Evolutionary conservation across 2,113 vertebrate genomes (phyloP).

Genomic region (Bujurquina vittata): DNA sequence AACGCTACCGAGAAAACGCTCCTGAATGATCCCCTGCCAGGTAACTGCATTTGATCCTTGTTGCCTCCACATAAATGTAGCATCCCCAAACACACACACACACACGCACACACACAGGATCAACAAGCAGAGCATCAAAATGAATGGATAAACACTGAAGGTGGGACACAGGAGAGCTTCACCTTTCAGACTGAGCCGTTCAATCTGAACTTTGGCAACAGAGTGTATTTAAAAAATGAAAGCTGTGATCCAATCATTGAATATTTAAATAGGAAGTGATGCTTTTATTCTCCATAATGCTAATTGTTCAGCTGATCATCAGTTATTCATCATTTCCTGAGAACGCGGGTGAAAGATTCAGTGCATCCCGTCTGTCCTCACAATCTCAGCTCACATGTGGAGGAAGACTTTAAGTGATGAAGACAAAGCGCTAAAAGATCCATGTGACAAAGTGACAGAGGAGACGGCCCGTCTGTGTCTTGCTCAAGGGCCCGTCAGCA

Average conservation of each 20-base stretch:
- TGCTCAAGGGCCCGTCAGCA: slow-evolving; percentile 6
- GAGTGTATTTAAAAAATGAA: background rate
- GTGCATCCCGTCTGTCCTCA: background rate
- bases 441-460: background rate
- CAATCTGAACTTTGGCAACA: background rate
- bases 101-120: background rate
- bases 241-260: background rate
- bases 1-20: slow-evolving; percentile 16
- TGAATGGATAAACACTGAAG: background rate
- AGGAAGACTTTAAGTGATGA: background rate
- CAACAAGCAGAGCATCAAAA: too few relatives aligned
- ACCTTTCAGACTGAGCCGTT: background rate
- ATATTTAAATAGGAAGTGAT: background rate
- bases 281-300: background rate
- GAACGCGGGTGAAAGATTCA: background rate
- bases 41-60: background rate
- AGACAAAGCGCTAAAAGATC: background rate
- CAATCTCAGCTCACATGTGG: background rate
- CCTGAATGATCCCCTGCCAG: slow-evolving; percentile 21
- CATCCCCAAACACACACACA: background rate
- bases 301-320: too few relatives aligned
- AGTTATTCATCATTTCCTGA: background rate
- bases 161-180: background rate
- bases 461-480: background rate
- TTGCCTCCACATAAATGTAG: background rate